Percentiles rank a stretch among this genome's conserved stretches.
phyloP scores from a whole-genome alignment of 2,888 invertebrate species.

The Drosophila antonietae region DNA sequence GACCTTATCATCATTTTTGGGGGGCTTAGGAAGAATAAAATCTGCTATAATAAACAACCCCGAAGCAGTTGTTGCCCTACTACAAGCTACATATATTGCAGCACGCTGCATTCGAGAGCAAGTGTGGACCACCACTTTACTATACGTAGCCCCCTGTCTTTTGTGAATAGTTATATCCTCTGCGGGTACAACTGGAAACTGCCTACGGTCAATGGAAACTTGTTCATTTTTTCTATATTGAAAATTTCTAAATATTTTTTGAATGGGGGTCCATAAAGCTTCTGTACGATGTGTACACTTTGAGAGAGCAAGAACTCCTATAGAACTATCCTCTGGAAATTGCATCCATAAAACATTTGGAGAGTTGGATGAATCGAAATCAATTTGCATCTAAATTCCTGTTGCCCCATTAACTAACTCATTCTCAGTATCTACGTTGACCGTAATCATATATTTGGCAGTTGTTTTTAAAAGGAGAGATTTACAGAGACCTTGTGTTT shows the following conservation, averaged over 20 bases:
- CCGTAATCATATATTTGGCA: neutral
- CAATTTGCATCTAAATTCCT: neutral
- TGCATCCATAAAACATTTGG: conserved; percentile 1
- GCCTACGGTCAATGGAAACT: neutral
- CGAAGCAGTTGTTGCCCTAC: neutral
- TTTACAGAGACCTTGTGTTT: neutral
- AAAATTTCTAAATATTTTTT: neutral
- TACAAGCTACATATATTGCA: neutral
- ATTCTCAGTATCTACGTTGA: no score
- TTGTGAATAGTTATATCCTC: neutral
- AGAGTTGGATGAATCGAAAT: neutral
- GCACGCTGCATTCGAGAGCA: neutral
- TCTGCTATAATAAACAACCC: neutral
- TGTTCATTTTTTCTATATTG: neutral
- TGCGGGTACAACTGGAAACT: neutral
- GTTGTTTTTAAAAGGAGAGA: neutral
- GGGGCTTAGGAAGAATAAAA: neutral
- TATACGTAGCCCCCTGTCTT: neutral
- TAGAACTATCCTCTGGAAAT: neutral
- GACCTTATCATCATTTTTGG: neutral
- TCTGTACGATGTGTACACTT: conserved; percentile 2
- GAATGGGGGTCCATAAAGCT: neutral
- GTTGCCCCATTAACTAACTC: neutral
- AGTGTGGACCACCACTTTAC: neutral
- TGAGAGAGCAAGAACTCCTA: neutral